These are phyloP conservation scores for Alsophila aescularia DNA, from an alignment of 2,888 invertebrate genomes.

Conservation along the genomic window DNA sequence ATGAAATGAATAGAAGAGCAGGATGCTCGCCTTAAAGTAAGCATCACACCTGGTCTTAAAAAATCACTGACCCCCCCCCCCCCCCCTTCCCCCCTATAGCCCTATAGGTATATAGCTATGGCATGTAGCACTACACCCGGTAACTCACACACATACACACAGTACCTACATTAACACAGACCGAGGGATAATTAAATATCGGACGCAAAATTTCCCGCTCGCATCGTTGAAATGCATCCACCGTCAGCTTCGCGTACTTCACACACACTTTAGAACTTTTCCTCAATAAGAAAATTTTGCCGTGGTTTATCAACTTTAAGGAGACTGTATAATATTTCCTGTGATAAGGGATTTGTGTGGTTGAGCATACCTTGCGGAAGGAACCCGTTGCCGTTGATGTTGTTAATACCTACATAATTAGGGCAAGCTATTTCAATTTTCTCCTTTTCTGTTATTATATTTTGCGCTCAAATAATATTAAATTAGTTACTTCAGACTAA, in stretches of 20 bases:
- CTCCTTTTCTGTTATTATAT: not conserved
- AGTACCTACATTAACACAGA: not conserved
- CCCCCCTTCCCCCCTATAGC: too few relatives aligned
- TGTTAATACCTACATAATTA: conserved; percentile 9
- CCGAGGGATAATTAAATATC: conserved; percentile 68
- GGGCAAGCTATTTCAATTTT: not conserved
- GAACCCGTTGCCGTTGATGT: conserved; percentile 2
- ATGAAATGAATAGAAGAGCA: too few relatives aligned
- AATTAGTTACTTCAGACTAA: too few relatives aligned
- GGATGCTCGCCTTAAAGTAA: too few relatives aligned
- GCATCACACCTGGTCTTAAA: too few relatives aligned
- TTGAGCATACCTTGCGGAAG: not conserved
- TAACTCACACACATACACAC: not conserved
- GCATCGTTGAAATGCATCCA: conserved; percentile 18
- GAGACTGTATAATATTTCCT: not conserved
- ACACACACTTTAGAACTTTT: not conserved
- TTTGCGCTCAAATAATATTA: too few relatives aligned
- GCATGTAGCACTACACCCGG: not conserved
- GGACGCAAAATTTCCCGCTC: conserved; percentile 41
- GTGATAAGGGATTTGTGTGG: not conserved
- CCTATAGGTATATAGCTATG: too few relatives aligned
- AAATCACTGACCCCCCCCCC: too few relatives aligned
- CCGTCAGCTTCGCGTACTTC: not conserved
- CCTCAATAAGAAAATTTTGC: not conserved
- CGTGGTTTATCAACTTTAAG: not conserved